Percentiles rank a stretch among this genome's conserved stretches.
These are phyloP conservation scores for Labrus mixtus DNA, from an alignment of 2,113 vertebrate genomes.

Conservation along the genomic window DNA sequence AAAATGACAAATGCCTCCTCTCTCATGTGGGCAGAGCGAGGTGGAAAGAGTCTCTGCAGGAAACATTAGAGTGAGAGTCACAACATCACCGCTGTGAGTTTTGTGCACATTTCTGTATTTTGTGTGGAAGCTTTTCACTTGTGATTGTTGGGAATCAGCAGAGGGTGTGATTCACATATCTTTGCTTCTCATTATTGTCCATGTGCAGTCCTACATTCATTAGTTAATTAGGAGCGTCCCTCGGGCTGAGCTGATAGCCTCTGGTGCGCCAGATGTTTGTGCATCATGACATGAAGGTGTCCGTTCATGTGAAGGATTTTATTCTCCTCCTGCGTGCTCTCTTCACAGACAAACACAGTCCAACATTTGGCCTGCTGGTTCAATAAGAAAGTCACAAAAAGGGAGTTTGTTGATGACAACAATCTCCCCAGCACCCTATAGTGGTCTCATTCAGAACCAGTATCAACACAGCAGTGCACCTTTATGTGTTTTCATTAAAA, in stretches of 20 bases:
- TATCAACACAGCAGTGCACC: too few species aligned
- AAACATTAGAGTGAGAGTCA: conserved; percentile 3
- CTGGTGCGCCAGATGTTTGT: conserved; percentile 47
- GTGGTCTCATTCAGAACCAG: too few species aligned
- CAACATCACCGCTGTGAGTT: conserved; percentile 4
- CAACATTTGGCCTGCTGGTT: background rate
- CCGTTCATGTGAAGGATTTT: conserved; percentile 13
- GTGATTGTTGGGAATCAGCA: background rate
- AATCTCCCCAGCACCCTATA: too few species aligned
- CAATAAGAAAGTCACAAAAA: too few species aligned
- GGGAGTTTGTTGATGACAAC: too few species aligned
- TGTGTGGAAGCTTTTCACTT: background rate
- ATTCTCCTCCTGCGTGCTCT: background rate
- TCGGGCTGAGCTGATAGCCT: conserved; percentile 7
- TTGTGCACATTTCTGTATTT: background rate
- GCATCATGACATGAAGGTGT: background rate
- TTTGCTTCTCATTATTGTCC: background rate
- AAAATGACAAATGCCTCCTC: conserved; percentile 20
- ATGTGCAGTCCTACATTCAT: conserved; percentile 7
- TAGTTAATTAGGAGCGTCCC: conserved; percentile 24
- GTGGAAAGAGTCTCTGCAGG: conserved; percentile 6
- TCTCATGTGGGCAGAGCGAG: conserved; percentile 14
- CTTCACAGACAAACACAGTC: background rate
- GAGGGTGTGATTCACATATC: background rate
- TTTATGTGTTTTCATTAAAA: too few species aligned